Evolutionary conservation across 2,888 invertebrate genomes (phyloP).

Genomic region (Chrysolina americana): DNA sequence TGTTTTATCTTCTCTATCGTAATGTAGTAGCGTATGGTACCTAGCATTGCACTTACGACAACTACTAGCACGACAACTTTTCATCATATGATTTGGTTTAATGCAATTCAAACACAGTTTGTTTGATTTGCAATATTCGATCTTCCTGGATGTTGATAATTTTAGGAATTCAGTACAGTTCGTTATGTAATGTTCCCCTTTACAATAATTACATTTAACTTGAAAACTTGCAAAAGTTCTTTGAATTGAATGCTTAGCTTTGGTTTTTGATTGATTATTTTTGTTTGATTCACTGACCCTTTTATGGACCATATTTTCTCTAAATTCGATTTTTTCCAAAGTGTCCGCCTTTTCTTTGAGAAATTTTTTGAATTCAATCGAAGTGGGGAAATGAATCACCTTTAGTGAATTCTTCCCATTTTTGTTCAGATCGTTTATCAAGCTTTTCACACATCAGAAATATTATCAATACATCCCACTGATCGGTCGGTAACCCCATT

Average conservation of each 20-base stretch:
- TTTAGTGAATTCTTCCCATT: conserved; percentile 26
- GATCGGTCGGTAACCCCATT: conserved; percentile 9
- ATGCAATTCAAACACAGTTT: conserved; percentile 15
- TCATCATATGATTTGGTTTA: conserved; percentile 23
- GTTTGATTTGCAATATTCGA: not conserved
- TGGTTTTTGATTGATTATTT: not conserved
- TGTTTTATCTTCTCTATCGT: conserved; percentile 4
- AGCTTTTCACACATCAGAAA: conserved; percentile 26
- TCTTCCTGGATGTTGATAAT: not conserved
- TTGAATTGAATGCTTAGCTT: not conserved
- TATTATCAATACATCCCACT: conserved; percentile 23
- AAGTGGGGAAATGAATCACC: conserved; percentile 3
- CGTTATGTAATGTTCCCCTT: conserved; percentile 21
- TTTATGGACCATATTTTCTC: too few species aligned
- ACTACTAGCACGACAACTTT: conserved; percentile 15
- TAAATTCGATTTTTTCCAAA: too few species aligned
- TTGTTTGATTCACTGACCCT: not conserved
- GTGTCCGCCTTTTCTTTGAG: not conserved
- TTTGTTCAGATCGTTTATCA: conserved; percentile 15
- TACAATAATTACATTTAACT: conserved; percentile 17
- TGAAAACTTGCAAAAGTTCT: conserved; percentile 5
- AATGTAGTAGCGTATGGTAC: conserved; percentile 24
- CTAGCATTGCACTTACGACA: conserved; percentile 19
- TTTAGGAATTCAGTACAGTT: conserved; percentile 13
- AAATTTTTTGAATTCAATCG: not conserved